phyloP scores from a whole-genome alignment of 1,140 invertebrate species.

The Portunus trituberculatus region DNA sequence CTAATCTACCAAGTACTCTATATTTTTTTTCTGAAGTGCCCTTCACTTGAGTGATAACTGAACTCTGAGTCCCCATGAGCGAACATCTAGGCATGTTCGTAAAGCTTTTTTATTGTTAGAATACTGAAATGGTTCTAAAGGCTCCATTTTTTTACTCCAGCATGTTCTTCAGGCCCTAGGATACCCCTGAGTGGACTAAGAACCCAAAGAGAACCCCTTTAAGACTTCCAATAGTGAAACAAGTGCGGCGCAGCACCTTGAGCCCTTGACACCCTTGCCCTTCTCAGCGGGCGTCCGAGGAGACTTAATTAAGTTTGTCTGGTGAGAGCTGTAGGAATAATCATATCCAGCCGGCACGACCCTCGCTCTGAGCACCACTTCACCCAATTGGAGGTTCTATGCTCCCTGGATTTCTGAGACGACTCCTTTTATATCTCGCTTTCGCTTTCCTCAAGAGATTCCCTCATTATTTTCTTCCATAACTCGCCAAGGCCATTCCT shows the following conservation, averaged over 20 bases:
- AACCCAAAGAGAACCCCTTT: background rate
- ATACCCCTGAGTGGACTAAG: background rate
- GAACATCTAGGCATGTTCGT: too few relatives aligned
- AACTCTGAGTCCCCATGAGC: too few relatives aligned
- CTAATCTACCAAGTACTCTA: too few relatives aligned
- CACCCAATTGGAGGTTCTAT: conserved; percentile 5
- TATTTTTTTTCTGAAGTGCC: too few relatives aligned
- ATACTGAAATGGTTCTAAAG: too few relatives aligned
- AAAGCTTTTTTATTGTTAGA: background rate
- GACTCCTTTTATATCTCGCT: conserved; percentile 1
- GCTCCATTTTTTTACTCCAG: too few relatives aligned
- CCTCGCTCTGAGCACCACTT: background rate
- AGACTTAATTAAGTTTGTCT: conserved; percentile 15
- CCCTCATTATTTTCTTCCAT: conserved; percentile 22
- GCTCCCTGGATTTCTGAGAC: background rate
- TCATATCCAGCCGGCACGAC: background rate
- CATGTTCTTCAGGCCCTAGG: too few relatives aligned
- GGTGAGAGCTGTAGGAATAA: background rate
- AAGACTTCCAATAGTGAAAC: background rate
- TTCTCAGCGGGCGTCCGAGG: background rate
- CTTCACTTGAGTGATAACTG: too few relatives aligned
- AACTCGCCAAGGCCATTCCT: background rate
- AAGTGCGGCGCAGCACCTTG: background rate
- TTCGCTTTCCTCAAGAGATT: background rate
- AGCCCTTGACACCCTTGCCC: background rate